Evolutionary conservation across 2,888 invertebrate genomes (phyloP), one percentile per base, ranked within the genome.

Genomic region (Perizoma affinitatum): DNA sequence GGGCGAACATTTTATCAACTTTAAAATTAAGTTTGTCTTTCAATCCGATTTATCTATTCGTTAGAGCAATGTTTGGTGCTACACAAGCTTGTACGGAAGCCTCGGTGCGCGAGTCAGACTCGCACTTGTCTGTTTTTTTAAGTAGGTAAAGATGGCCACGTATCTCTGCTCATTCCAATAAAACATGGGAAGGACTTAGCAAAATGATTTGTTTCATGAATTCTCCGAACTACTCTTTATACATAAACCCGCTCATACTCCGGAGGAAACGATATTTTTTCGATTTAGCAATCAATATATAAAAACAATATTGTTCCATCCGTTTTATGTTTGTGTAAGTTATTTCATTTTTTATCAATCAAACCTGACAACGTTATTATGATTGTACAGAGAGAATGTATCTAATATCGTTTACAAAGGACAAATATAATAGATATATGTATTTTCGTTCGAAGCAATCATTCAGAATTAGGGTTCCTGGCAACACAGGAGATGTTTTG

Each of bases 251-350:
- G 50, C 58, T 65, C 56, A 63, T 67, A 69, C 65, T 69, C 70
- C 62, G 36, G 10, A 65, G 72, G 73, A 72, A 74, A 72, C 71
- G 66, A 70, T 67, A 69, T 69, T 71, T 69, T 69, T 71, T 69
- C 70, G 64, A 65, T 64, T 67, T 61, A 65, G 71, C 71, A 70
- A 72, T 70, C 68, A 69, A 71, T 69, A 59, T 69, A 59, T 61
- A 61, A 54, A 65, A 68, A 70, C 69, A 69, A 65, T 72, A 71
- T 66, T 59, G 54, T 51, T 44, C 61, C 59, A 63, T 66, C 56
- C 59, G 51, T 59, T 68, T 65, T 63, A 57, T 61, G 63, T 67
- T 65, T 63, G 61, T 60, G 61, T 42, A 45, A 41, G 51, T 62
- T 58, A 63, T 65, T 67, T 57, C 57, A 49, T 62, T 63, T 58